A percentile compares a stretch with the other conserved stretches of the same genome.
phyloP scores from a whole-genome alignment of 2,888 invertebrate genomes.

The Pandemis cinnamomeana region DNA sequence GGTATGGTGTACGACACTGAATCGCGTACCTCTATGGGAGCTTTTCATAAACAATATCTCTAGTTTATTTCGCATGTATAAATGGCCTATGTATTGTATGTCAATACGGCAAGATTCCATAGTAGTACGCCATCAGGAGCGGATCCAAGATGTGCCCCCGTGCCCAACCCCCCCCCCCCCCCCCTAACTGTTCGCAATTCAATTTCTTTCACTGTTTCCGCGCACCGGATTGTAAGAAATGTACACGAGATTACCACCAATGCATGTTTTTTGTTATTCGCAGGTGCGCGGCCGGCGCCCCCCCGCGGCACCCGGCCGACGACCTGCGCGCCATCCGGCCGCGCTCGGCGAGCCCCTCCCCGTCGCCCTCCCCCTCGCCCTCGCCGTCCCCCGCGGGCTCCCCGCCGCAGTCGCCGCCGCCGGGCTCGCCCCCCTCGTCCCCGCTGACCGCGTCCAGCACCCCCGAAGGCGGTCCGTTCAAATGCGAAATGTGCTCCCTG shows the following conservation, averaged over 20 bases:
- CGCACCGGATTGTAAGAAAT: too few relatives aligned
- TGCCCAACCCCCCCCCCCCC: too few relatives aligned
- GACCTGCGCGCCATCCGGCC: conserved; percentile 70
- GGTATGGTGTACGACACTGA: too few relatives aligned
- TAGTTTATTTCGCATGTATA: too few relatives aligned
- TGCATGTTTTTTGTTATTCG: background rate
- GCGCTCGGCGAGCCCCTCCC: conserved; percentile 48
- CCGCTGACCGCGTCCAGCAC: background rate
- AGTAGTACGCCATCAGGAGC: too few relatives aligned
- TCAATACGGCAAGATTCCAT: too few relatives aligned
- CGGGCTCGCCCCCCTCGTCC: conserved; percentile 36
- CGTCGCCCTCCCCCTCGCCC: conserved; percentile 40
- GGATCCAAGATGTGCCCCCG: too few relatives aligned
- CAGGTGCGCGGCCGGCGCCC: conserved; percentile 65
- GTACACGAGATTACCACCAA: background rate
- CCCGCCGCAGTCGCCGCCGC: conserved; percentile 43
- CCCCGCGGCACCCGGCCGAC: conserved; percentile 74
- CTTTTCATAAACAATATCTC: too few relatives aligned
- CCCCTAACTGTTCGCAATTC: too few relatives aligned
- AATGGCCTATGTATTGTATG: too few relatives aligned
- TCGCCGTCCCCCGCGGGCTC: conserved; percentile 22
- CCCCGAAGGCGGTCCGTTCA: conserved; percentile 85
- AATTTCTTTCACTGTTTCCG: too few relatives aligned
- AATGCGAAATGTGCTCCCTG: conserved; percentile 93
- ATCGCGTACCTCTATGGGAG: too few relatives aligned